Base-by-base conservation (phyloP, 1,140 invertebrate species). In the Drosophila chauvacae region DNA sequence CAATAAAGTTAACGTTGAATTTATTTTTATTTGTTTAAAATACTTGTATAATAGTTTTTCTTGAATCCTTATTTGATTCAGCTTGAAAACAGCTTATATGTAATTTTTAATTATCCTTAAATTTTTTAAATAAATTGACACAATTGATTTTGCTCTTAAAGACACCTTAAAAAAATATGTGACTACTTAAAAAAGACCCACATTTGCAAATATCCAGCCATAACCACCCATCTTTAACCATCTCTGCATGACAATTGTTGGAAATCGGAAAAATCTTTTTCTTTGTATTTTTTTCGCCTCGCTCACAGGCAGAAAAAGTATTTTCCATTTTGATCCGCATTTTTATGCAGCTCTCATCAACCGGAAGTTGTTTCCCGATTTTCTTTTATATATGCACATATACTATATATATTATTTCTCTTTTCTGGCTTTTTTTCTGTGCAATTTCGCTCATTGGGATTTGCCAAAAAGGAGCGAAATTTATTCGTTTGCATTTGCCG, bases 351-450 rank as follows among this genome's bases (percentile, higher is more conserved):
- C 66, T 70, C 66, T 56, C 66, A 70, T 69, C 66, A 45, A 70
- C 69, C 66, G 66, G 66, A 70, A 70, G 63, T 69, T 70, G 66
- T 70, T 70, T 70, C 66, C 48, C 63, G 48, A 70, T 70, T 70
- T 70, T 70, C 66, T 33, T 53, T 58, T 68, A 39, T 61, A 48
- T 50, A 51, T 55, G 47, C 37, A 30, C 18, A 33, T 37, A 33
- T 37, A 50, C 35, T 23, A 14, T 35, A 14, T 53, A 14, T 68
- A 39, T 61, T 50, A 14, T 35, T 7, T 16, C 9, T 16, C 0
- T 51, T 51, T 33, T n/a, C 11, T 18, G 26, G 4, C 20, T 4
- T 20, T 37, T 60, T 45, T 70, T 57, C 28, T 28, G 26, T 48
- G 20, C 45, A 69, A 35, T 30, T 35, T 68, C 65, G 18, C 28